Evolutionary conservation across 2,113 vertebrate genomes (phyloP), one percentile per base, ranked within the genome.

Genomic region (Fregetta grallaria): DNA sequence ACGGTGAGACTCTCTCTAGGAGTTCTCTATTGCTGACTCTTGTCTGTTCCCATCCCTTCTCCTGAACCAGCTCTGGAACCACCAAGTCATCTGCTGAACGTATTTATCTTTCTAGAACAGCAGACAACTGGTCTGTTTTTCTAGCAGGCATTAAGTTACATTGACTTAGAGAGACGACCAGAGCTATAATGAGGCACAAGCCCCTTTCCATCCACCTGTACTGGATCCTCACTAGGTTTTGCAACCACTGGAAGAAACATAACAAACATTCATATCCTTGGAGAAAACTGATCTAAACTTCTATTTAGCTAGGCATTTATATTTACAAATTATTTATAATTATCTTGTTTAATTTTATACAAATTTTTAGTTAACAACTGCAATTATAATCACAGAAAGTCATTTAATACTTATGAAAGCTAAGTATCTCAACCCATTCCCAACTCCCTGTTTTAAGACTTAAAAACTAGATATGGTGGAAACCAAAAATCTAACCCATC

Each of bases 141-240:
- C 66, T 29, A 73, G 23, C 30, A 66, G 15, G 6, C 73, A 42
- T 17, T 47, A 68, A 38, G 34, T n/a, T 42, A 62, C 13, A 10
- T 0, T 22, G n/a, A 77, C 27, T 44, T 4, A 78, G 11, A 53
- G 6, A 3, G 14, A 62, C 6, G 22, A 68, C 14, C 22, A 59
- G 5, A 59, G 7, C 23, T 23, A 6, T 1, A 72, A 40, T 2
- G 13, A 2, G 5, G 21, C 5, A 52, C 11, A n/a, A 49, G 5
- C 6, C 50, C 59, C 55, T 63, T 52, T 40, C 25, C 16, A 40
- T 2, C 16, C 19, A 49, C 22, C 42, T 1, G 1, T 29, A 29
- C 10, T 45, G 25, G 30, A 59, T 27, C 27, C 17, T 81, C 23
- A 34, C 6, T 15, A 36, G 15, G 38, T 65, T 89, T 71, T 34